These are phyloP conservation scores for Graphium colonna DNA, from an alignment of 2,888 invertebrate species.

Conservation along the genomic window DNA sequence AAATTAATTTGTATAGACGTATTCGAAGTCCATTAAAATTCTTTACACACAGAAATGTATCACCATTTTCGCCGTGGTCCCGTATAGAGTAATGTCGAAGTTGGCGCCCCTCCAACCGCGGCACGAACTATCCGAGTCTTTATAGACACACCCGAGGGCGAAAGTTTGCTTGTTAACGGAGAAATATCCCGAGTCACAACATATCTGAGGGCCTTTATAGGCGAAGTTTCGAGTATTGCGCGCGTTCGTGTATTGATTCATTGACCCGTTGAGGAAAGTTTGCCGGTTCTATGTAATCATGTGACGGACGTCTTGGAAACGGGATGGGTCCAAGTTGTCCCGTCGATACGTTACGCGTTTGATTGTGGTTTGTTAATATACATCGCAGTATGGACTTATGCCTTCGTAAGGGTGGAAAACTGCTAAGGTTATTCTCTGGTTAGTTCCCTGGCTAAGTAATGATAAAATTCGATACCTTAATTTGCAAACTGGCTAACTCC, in stretches of 20 bases:
- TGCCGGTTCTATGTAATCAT: slow-evolving; percentile 21
- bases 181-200: slow-evolving; percentile 62
- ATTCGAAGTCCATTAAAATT: no score
- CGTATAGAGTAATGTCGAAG: slow-evolving; percentile 28
- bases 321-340: slow-evolving; percentile 1
- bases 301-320: slow-evolving; percentile 10
- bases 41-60: no score
- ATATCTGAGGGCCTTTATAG: slow-evolving; percentile 62
- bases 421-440: no score
- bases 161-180: slow-evolving; percentile 73
- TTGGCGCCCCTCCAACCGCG: slow-evolving; percentile 43
- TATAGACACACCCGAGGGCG: slow-evolving; percentile 46
- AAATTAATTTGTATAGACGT: neutral
- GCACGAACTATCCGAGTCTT: slow-evolving; percentile 41
- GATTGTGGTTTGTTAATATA: neutral
- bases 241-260: slow-evolving; percentile 43
- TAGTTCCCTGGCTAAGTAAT: no score
- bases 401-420: no score
- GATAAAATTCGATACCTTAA: no score
- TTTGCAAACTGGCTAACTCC: no score
- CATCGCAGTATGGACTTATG: neutral
- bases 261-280: slow-evolving; percentile 32
- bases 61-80: neutral
- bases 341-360: neutral
- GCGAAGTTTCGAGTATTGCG: slow-evolving; percentile 59